Evolutionary conservation across 2,113 vertebrate species (phyloP), one percentile per base, ranked within the genome.

Genomic region (Nesoenas mayeri): DNA sequence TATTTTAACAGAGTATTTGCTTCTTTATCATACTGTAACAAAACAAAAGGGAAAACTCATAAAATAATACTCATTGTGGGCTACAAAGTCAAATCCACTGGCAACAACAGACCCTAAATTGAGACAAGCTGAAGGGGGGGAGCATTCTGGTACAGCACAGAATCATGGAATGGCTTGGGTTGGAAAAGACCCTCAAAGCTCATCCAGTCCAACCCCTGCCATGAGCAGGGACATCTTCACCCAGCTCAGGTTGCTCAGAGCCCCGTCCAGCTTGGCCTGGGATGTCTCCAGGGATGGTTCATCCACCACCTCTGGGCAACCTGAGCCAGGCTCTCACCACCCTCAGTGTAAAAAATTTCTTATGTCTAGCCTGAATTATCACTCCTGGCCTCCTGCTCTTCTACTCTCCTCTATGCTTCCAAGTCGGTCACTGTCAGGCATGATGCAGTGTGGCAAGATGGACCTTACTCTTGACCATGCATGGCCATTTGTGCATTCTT

Each of bases 371-470:
- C 44, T 47, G 44, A 47, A 47, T 47, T 17, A 62, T 9, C 5
- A 3, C 25, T 69, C 42, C 56, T 38, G 28, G 53, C 34, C 61
- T 64, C 44, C n/a, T 4, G 0, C 31, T 24, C 58, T 32, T 36
- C 62, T 10, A 3, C 60, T 61, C 31, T 56, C 31, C 51, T 71
- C 29, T 16, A 15, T 0, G 3, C 53, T 51, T 66, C 29, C 58
- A 38, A 54, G 42, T 2, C 1, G 2, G 42, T 16, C 66, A 16
- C 11, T 5, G 40, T 6, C 57, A 69, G 26, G 15, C 26, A 79
- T 40, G 64, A 58, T 0, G 38, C 73, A 38, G 16, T 0, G 4
- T 10, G 21, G 17, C 4, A 24, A 16, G 16, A 19, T 3, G 14
- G 47, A 82, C 16, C 38, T 56, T 36, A 34, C 12, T 5, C 57